Base-by-base conservation (phyloP, 2,888 invertebrate genomes). In the Drosophila meridiana region DNA sequence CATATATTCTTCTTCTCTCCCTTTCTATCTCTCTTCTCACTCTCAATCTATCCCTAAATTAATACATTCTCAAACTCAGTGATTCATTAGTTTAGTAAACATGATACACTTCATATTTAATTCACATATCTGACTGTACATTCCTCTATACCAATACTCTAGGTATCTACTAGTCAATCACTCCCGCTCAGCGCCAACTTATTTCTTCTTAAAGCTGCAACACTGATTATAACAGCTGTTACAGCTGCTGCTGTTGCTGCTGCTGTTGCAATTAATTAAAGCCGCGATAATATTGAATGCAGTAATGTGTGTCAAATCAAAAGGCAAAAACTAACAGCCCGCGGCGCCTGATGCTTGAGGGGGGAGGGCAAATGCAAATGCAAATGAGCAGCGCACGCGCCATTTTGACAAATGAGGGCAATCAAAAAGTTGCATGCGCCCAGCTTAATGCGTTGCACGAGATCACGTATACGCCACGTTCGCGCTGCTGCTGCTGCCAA, bases 341-440 rank as follows among this genome's bases (percentile, higher is more conserved):
- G 48, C 20, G 13, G 3, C 4, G 4, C 14, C 11, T 26, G 11
- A 8, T 8, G 13, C 66, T 14, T 20, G 20, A 20, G 20, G 20
- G n/a, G 42, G 40, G 38, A 6, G 38, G 14, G 26, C 66, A 53
- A 58, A 63, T 64, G 78, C 66, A 53, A 58, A 63, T 66, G 78
- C 73, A 73, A 67, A 68, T 73, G 72, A 73, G 73, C 36, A 43
- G 14, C 63, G 73, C 80, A 87, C 72, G 80, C 87, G 74, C 73
- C 79, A 76, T 81, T 83, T 76, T 82, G 80, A 76, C 82, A 85
- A 85, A 85, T 84, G 80, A 73, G 64, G 80, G 73, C 67, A 83
- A 80, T 87, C 87, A 84, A 62, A 84, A 75, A 71, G 64, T 77
- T 69, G 71, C 70, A 68, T 71, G 64, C 52, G 48, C 52, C 52